These are phyloP conservation scores for Chesias legatella DNA, from an alignment of 2,888 invertebrate species.

Conservation along the genomic window DNA sequence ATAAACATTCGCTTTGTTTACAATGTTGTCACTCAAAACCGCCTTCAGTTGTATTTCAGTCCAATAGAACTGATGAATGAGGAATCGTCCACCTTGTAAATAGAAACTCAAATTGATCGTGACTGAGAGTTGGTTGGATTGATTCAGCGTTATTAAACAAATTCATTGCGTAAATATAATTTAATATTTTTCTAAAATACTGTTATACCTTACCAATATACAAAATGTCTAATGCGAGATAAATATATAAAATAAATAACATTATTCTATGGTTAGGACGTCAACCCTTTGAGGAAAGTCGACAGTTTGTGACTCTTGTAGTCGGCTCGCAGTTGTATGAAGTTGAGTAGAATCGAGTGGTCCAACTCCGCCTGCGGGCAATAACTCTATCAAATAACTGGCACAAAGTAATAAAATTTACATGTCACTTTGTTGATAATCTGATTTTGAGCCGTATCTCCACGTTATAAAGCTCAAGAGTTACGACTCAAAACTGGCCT, in stretches of 20 bases:
- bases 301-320: conserved; percentile 93
- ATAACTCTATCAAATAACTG: conserved; percentile 28
- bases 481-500: too few species aligned
- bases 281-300: conserved; percentile 80
- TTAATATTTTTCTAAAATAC: conserved; percentile 14
- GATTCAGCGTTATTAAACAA: conserved; percentile 7
- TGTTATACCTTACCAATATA: conserved; percentile 9
- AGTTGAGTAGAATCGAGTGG: conserved; percentile 92
- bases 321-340: conserved; percentile 96
- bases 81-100: not conserved
- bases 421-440: too few species aligned
- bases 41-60: conserved; percentile 3
- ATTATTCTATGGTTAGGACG: conserved; percentile 38
- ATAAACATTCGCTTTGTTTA: conserved; percentile 32
- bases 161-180: not conserved
- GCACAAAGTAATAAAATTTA: conserved; percentile 7
- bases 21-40: conserved; percentile 14
- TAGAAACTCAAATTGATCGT: not conserved
- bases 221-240: conserved; percentile 10
- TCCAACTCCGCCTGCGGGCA: conserved; percentile 92
- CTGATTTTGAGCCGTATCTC: conserved; percentile 1
- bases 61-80: conserved; percentile 3
- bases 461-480: not conserved
- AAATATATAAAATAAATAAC: conserved; percentile 18
- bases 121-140: conserved; percentile 1